A percentile compares a stretch with the other conserved stretches of the same genome.
Evolutionary conservation across 2,888 invertebrate genomes (phyloP).

Genomic region (Atherix ibis): DNA sequence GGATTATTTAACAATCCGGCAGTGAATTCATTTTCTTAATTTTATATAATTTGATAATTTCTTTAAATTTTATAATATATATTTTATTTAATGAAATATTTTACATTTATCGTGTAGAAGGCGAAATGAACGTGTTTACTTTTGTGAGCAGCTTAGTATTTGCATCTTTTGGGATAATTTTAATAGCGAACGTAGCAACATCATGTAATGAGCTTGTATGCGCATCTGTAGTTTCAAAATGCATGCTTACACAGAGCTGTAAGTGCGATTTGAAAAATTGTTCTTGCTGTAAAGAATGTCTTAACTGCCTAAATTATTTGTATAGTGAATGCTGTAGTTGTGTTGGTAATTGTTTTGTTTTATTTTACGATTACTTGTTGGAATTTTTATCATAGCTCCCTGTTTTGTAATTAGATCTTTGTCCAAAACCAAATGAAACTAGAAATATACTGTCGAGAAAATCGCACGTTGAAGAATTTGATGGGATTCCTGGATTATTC

Average conservation of each 20-base stretch:
- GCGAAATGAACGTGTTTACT: constrained; percentile 2
- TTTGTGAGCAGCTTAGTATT: neutral
- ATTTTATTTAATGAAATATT: too few relatives aligned
- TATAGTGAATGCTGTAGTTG: constrained; percentile 94
- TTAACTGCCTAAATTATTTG: constrained; percentile 71
- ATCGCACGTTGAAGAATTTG: constrained; percentile 74
- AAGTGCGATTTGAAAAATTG: constrained; percentile 87
- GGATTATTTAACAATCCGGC: too few relatives aligned
- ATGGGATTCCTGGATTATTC: constrained; percentile 71
- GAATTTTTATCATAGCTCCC: neutral
- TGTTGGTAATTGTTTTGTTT: constrained; percentile 58
- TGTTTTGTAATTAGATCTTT: constrained; percentile 49
- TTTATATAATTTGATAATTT: too few relatives aligned
- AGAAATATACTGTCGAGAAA: constrained; percentile 56
- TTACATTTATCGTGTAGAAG: too few relatives aligned
- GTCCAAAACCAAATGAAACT: constrained; percentile 70
- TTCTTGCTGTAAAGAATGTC: constrained; percentile 89
- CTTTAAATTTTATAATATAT: too few relatives aligned
- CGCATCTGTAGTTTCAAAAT: constrained; percentile 90
- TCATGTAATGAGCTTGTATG: constrained; percentile 86
- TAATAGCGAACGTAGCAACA: constrained; percentile 3
- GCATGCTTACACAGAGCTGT: constrained; percentile 89
- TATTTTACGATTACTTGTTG: neutral
- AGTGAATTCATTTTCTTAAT: too few relatives aligned
- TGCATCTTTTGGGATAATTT: constrained; percentile 2